These are phyloP conservation scores for Boulengeromyrus knoepffleri DNA, from an alignment of 2,113 vertebrate genomes.

Conservation along the genomic window DNA sequence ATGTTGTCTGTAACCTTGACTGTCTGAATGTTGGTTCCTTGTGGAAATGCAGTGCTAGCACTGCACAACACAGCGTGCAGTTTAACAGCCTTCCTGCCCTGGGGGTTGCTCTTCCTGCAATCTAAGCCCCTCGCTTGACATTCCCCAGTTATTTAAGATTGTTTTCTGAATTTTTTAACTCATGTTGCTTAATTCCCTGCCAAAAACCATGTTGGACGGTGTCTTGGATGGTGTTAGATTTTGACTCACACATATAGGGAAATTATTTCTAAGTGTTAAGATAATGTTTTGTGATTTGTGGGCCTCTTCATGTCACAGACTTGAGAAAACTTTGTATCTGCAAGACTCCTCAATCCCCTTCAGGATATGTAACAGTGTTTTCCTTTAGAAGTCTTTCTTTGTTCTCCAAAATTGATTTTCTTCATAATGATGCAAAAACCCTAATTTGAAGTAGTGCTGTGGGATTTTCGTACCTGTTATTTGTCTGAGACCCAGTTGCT, in stretches of 20 bases:
- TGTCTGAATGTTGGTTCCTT: neutral
- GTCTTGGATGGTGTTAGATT: neutral
- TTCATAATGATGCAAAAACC: neutral
- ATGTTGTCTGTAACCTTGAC: neutral
- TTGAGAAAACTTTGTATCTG: neutral
- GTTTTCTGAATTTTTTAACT: neutral
- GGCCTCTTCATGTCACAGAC: neutral
- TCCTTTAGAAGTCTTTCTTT: neutral
- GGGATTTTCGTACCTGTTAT: neutral
- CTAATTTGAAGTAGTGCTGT: neutral
- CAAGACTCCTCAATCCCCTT: neutral
- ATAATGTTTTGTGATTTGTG: neutral
- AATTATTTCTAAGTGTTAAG: neutral
- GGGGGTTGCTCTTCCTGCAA: neutral
- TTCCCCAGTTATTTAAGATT: neutral
- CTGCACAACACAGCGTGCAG: neutral
- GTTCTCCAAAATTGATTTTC: neutral
- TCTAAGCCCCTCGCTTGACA: neutral
- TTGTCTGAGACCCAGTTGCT: neutral
- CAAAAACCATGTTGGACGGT: neutral
- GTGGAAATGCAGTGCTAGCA: neutral
- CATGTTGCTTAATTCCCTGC: neutral
- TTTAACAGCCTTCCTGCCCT: neutral
- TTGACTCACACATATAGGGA: neutral
- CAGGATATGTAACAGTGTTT: neutral